Evolutionary conservation across 2,888 invertebrate species (phyloP).

Genomic region (Agriopis aurantiaria): DNA sequence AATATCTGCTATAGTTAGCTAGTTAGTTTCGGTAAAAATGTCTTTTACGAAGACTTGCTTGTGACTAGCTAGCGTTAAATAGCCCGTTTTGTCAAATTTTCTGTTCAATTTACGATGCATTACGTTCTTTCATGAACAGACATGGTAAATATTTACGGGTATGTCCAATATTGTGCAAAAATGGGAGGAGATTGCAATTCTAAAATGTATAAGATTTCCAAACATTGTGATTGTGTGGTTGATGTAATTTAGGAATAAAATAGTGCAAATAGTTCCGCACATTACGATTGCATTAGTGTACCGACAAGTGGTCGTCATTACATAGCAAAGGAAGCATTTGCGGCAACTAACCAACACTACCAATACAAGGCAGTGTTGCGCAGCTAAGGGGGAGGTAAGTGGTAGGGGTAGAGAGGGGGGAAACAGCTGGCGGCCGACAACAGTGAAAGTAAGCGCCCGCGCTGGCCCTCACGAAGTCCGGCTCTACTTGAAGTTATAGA

Average conservation of each 20-base stretch:
- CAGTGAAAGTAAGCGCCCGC: slow-evolving; percentile 80
- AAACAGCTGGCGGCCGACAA: slow-evolving; percentile 82
- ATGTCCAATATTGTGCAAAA: slow-evolving; percentile 6
- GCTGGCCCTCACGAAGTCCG: slow-evolving; percentile 60
- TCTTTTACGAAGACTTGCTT: slow-evolving; percentile 8
- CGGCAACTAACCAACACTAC: slow-evolving; percentile 52
- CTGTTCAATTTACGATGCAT: slow-evolving; percentile 6
- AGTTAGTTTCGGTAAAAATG: neutral
- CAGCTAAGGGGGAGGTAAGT: slow-evolving; percentile 55
- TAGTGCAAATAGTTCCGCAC: slow-evolving; percentile 27
- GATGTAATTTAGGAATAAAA: slow-evolving; percentile 24
- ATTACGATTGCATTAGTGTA: slow-evolving; percentile 38
- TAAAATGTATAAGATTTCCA: slow-evolving; percentile 11
- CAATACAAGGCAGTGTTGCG: slow-evolving; percentile 79
- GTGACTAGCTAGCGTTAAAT: slow-evolving; percentile 6
- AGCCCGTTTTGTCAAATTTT: slow-evolving; percentile 4
- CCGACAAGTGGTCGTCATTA: slow-evolving; percentile 18
- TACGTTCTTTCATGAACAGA: neutral
- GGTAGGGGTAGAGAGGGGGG: slow-evolving; percentile 50
- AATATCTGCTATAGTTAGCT: neutral
- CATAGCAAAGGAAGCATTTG: slow-evolving; percentile 23
- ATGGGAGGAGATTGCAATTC: neutral
- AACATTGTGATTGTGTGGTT: slow-evolving; percentile 14
- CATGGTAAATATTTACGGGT: neutral
- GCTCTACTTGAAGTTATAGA: slow-evolving; percentile 56